Evolutionary conservation across 2,113 vertebrate species (phyloP).

Genomic region (Microtus ochrogaster): DNA sequence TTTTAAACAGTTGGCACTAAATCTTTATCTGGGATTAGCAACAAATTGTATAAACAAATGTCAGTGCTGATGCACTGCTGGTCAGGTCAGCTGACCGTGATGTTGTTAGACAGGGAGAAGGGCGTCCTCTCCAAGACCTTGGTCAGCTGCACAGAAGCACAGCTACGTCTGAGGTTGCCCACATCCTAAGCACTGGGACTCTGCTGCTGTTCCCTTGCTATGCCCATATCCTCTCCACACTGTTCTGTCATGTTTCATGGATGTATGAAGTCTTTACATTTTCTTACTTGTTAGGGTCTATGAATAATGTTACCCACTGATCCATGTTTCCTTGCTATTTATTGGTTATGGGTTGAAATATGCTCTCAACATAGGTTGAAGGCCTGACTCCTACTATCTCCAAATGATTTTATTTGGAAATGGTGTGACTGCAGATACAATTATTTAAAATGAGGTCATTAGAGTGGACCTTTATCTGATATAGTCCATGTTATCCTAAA

Average conservation of each 20-base stretch:
- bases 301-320: neutral
- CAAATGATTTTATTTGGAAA: neutral
- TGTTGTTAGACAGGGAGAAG: neutral
- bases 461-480: neutral
- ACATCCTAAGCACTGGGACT: rapidly evolving
- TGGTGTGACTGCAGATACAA: neutral
- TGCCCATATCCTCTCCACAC: neutral
- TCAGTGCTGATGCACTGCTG: neutral
- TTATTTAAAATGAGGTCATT: neutral
- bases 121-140: neutral
- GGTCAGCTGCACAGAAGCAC: neutral
- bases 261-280: neutral
- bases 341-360: neutral
- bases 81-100: neutral
- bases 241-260: neutral
- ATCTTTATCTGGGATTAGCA: neutral
- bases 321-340: neutral
- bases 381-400: neutral
- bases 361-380: neutral
- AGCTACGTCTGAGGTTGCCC: neutral
- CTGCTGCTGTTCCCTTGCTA: neutral
- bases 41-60: neutral
- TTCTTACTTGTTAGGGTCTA: neutral
- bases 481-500: neutral
- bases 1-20: conserved; percentile 24